Evolutionary conservation across 2,888 invertebrate species (phyloP), one percentile per base, ranked within the genome.

Genomic region (Callinectes sapidus): DNA sequence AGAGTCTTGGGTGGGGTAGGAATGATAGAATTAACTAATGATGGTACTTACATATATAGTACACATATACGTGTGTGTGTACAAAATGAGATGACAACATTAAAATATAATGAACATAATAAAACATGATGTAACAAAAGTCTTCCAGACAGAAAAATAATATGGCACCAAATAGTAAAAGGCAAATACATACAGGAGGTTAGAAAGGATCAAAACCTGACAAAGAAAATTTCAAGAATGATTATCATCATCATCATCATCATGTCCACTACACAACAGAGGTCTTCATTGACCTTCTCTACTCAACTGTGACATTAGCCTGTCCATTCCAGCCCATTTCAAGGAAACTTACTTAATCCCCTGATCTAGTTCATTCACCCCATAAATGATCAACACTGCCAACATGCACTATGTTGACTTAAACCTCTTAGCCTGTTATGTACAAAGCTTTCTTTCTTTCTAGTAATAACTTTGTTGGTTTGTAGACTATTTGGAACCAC

Each of bases 1-100:
- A 16, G 92, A 93, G 81, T 93, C 92, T 93, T 89, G 61, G 23
- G 81, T 89, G 55, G 35, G 54, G 16, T 66, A 61, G 87, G 87
- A 87, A 87, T 42, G 54, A 87, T 87, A 48, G 16, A 87, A 48
- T 87, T 87, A 88, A 48, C 54, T 48, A 89, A 23, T 10, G 77
- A 55, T 54, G 61, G 32, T 88, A 55, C 28, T 71, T 71, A 71
- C 28, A 87, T 54, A 54, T n/a, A 28, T 1, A 10, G 2, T 28
- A 71, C 71, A n/a, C 2, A 71, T n/a, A 71, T 71, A 71, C n/a
- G n/a, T 71, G 66, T 42, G 42, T 48, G 48, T 6, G 48, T 54
- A 2, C 54, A 54, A 87, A 48, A 87, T 28, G 48, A 71, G 71
- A n/a, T 28, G 71, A 71, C 48, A 8, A 48, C 48, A 48, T 28